phyloP scores from a whole-genome alignment of 2,888 invertebrate genomes.

The Pachycephus smyrnensis region DNA sequence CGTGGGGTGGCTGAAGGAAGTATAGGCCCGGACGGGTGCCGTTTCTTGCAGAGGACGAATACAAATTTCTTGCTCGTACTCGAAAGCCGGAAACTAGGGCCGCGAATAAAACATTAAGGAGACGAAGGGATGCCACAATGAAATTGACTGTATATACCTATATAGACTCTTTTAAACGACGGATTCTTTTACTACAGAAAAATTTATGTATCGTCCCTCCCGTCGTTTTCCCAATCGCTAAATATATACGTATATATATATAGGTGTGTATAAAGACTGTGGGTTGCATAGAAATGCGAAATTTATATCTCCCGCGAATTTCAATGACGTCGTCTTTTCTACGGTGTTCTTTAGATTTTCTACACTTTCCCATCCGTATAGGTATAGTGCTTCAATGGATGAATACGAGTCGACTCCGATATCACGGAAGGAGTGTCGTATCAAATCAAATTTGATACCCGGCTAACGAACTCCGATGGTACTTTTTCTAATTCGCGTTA shows the following conservation, averaged over 20 bases:
- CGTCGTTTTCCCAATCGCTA: not conserved
- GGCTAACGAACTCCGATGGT: not conserved
- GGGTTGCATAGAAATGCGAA: not conserved
- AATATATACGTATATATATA: not conserved
- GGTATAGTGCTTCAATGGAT: not conserved
- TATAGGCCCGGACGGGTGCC: not conserved
- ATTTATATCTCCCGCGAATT: not conserved
- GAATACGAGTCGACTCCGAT: not conserved
- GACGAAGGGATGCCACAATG: not conserved
- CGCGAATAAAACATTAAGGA: not conserved
- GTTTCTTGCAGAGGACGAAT: slow-evolving; percentile 1
- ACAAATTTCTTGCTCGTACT: slow-evolving; percentile 4
- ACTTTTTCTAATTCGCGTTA: not conserved
- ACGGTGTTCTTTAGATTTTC: not conserved
- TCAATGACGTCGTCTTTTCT: not conserved
- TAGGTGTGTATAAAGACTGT: not conserved
- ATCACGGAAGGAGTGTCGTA: not conserved
- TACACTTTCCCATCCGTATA: not conserved
- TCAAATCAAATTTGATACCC: not conserved
- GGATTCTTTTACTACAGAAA: not conserved
- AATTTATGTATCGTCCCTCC: not conserved
- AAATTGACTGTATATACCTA: not conserved
- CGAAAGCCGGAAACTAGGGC: not conserved
- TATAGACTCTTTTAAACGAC: not conserved
- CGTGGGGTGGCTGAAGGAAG: not conserved